Evolutionary conservation across 2,113 vertebrate species (phyloP).

Genomic region (Conger conger): DNA sequence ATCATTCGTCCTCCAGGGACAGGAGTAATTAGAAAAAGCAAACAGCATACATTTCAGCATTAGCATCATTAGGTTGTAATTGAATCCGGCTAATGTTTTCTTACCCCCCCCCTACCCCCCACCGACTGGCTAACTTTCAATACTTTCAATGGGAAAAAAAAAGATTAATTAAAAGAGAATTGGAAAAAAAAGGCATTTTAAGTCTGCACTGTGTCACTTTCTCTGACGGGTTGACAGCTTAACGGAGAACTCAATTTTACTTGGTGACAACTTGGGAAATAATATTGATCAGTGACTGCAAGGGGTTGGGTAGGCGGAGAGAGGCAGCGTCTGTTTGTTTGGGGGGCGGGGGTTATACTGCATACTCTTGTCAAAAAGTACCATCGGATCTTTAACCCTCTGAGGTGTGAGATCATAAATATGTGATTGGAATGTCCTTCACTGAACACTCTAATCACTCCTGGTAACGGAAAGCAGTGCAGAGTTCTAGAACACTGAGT

Average conservation of each 20-base stretch:
- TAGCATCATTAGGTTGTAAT: constrained; percentile 91
- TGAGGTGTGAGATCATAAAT: too few relatives aligned
- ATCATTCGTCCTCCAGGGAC: constrained; percentile 81
- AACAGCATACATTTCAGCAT: constrained; percentile 85
- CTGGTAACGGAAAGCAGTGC: too few relatives aligned
- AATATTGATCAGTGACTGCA: too few relatives aligned
- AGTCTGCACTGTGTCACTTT: constrained; percentile 34
- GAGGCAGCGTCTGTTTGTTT: too few relatives aligned
- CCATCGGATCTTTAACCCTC: neutral
- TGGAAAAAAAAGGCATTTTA: constrained; percentile 75
- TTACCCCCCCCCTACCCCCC: constrained; percentile 46
- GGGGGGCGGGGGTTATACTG: too few relatives aligned
- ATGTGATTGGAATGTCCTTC: too few relatives aligned
- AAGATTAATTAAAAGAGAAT: constrained; percentile 76
- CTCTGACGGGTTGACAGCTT: neutral
- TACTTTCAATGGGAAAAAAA: constrained; percentile 42
- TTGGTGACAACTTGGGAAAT: neutral
- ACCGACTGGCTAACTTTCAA: constrained; percentile 70
- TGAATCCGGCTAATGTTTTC: constrained; percentile 90
- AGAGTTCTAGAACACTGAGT: too few relatives aligned
- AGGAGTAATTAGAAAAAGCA: constrained; percentile 76
- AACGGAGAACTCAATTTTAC: neutral
- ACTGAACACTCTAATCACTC: too few relatives aligned
- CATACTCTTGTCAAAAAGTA: neutral
- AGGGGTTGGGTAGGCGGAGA: too few relatives aligned